Evolutionary conservation across 1,140 invertebrate genomes (phyloP).

Genomic region (Lethocerus indicus): DNA sequence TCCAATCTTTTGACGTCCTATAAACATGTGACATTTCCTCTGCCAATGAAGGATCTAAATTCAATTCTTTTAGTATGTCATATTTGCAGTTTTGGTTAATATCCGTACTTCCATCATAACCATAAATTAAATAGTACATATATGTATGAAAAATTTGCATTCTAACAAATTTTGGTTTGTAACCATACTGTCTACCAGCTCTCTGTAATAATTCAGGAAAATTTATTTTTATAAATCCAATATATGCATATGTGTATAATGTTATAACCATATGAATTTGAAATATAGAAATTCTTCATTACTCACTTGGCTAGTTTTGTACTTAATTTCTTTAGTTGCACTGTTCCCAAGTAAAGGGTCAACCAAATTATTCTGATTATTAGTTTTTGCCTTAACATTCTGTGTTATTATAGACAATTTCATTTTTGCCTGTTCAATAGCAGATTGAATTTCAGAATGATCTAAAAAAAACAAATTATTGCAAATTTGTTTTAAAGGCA

Average conservation of each 20-base stretch:
- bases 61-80: constrained; percentile 14
- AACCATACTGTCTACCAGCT: constrained; percentile 15
- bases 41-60: constrained; percentile 3
- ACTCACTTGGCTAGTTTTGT: too few species aligned
- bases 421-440: constrained; percentile 41
- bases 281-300: too few species aligned
- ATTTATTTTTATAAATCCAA: neutral
- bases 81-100: constrained; percentile 22
- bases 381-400: too few species aligned
- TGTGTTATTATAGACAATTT: constrained; percentile 33
- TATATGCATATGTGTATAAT: neutral
- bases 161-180: constrained; percentile 48
- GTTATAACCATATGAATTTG: too few species aligned
- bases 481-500: neutral
- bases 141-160: constrained; percentile 46
- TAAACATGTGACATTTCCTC: constrained; percentile 32
- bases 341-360: too few species aligned
- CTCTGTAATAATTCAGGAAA: neutral
- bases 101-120: constrained; percentile 26
- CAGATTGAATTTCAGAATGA: constrained; percentile 34
- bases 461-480: constrained; percentile 18
- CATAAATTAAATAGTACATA: constrained; percentile 48
- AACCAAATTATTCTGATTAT: too few species aligned
- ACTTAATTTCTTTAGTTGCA: too few species aligned
- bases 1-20: constrained; percentile 38